Evolutionary conservation across 2,113 vertebrate species (phyloP), one percentile per base, ranked within the genome.

Genomic region (Australoheros scitulus): DNA sequence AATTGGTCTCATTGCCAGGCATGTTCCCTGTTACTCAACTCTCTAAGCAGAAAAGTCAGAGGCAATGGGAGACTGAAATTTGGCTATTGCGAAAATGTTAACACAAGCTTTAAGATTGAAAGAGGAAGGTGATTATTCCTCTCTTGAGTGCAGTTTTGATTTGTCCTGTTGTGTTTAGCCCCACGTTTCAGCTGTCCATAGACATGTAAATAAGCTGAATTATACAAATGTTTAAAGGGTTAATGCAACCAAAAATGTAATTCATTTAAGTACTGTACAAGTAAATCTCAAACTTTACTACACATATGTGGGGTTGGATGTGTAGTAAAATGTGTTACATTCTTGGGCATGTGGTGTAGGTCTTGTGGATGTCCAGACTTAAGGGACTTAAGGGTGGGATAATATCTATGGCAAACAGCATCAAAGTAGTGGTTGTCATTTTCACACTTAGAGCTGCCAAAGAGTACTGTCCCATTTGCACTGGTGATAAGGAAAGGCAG

Each of bases 101-200:
- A n/a, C 80, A 60, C 36, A 26, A 84, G 77, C 88, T 77, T 64
- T 47, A 22, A 65, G 38, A 81, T 76, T 50, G 20, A 87, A 77
- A 43, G 77, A 90, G 91, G 93, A 95, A 94, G 68, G 82, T 84
- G 43, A 80, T 93, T 76, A 85, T 84, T 91, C 70, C 87, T 86
- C 76, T 29, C 55, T 29, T 81, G 91, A 91, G 90, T 91, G 83
- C 83, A 83, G 81, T 70, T 56, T 32, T 63, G 63, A 75, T 47
- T 52, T 86, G 79, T 78, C 56, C n/a, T 84, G 38, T 85, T 88
- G 26, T 87, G 60, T 86, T 83, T 89, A 70, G 80, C 17, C 17
- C 26, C 15, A 61, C 26, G 4, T 7, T 81, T 79, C 74, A 50
- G 26, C 52, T 89, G 81, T 3, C 80, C 79, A 86, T 2, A 76